phyloP scores from a whole-genome alignment of 2,888 invertebrate species.

The Beris chalybata region DNA sequence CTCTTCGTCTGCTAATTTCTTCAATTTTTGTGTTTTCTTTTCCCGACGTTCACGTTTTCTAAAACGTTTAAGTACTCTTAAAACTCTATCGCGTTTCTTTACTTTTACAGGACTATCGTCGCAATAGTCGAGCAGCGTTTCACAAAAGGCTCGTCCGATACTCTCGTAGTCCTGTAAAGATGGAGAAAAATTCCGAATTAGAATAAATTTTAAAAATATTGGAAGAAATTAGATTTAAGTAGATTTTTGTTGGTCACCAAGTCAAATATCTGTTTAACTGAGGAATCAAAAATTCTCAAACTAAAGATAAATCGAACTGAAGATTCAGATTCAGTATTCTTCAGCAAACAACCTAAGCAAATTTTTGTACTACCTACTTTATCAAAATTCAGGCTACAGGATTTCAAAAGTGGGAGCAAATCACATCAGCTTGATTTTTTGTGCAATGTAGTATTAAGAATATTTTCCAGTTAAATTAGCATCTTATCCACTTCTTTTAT shows the following conservation, averaged over 20 bases:
- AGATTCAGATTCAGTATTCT: no score
- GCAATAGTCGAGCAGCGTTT: constrained; percentile 88
- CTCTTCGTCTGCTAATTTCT: constrained; percentile 55
- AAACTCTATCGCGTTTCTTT: constrained; percentile 53
- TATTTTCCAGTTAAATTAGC: no score
- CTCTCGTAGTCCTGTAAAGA: constrained; percentile 69
- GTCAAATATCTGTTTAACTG: background rate
- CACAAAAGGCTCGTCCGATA: constrained; percentile 88
- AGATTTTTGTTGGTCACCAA: no score
- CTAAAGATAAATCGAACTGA: no score
- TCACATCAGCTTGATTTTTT: no score
- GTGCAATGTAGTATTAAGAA: no score
- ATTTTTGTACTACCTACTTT: no score
- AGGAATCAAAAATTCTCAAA: background rate
- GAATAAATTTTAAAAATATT: constrained; percentile 20
- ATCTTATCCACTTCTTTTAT: no score
- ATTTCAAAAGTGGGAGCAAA: no score
- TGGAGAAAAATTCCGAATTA: background rate
- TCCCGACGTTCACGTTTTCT: constrained; percentile 55
- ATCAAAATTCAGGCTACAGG: no score
- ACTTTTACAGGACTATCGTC: constrained; percentile 83
- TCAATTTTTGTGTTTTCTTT: constrained; percentile 56
- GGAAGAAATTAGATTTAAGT: background rate
- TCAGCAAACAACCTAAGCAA: no score
- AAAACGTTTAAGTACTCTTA: constrained; percentile 55